Evolutionary conservation across 1,140 invertebrate genomes (phyloP).

Genomic region (Holcopasites calliopsidis): DNA sequence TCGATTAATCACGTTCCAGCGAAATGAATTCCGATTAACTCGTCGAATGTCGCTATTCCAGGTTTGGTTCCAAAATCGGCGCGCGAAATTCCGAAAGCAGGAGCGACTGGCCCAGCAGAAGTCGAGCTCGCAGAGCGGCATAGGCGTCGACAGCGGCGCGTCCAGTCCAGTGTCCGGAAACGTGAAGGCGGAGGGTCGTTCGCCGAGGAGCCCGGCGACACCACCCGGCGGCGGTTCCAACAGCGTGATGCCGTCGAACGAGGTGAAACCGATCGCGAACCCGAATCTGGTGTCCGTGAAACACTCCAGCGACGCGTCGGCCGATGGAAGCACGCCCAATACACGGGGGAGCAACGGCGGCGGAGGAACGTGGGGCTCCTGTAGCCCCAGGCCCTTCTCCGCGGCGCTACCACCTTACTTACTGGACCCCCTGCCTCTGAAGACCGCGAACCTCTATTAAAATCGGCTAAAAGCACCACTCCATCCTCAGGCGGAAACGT

Average conservation of each 20-base stretch:
- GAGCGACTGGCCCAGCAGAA: slow-evolving; percentile 92
- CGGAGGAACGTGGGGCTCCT: slow-evolving; percentile 74
- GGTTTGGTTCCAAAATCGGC: slow-evolving; percentile 97
- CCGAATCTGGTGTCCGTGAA: slow-evolving; percentile 67
- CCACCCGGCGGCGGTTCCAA: slow-evolving; percentile 70
- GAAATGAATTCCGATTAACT: neutral
- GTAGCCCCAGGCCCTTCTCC: slow-evolving; percentile 77
- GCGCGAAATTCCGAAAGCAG: slow-evolving; percentile 96
- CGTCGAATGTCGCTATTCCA: too few relatives aligned
- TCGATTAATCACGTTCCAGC: neutral
- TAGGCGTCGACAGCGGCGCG: slow-evolving; percentile 66
- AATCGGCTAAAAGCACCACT: slow-evolving; percentile 34
- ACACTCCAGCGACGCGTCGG: slow-evolving; percentile 46
- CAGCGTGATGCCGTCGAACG: slow-evolving; percentile 69
- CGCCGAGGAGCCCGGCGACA: slow-evolving; percentile 75
- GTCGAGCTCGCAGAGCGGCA: slow-evolving; percentile 67
- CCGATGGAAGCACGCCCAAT: slow-evolving; percentile 69
- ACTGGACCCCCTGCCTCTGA: slow-evolving; percentile 77
- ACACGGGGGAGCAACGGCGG: slow-evolving; percentile 61
- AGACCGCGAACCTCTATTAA: slow-evolving; percentile 78
- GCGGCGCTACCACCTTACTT: slow-evolving; percentile 75
- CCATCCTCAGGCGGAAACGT: slow-evolving; percentile 15
- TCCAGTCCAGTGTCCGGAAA: slow-evolving; percentile 66
- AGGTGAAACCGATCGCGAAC: slow-evolving; percentile 73
- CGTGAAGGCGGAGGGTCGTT: slow-evolving; percentile 75